phyloP scores from a whole-genome alignment of 2,113 vertebrate genomes.

The Heteronetta atricapilla region DNA sequence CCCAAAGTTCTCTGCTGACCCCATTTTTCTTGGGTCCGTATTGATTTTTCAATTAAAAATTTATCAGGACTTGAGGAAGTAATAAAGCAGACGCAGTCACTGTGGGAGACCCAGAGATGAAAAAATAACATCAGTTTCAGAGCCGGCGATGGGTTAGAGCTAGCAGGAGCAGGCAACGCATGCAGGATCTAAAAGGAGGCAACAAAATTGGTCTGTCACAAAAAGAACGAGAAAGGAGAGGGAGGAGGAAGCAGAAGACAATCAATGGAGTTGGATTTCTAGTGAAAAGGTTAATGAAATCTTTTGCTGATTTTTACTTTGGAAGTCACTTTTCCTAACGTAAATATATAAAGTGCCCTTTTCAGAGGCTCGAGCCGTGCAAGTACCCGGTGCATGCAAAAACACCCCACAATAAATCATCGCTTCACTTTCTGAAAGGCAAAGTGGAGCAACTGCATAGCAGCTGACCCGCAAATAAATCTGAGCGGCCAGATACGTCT shows the following conservation, averaged over 20 bases:
- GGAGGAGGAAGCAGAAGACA: conserved; percentile 17
- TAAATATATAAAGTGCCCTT: conserved; percentile 61
- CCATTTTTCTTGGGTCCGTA: not conserved
- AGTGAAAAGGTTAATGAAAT: conserved; percentile 76
- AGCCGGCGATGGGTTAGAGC: not conserved
- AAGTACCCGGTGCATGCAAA: not conserved
- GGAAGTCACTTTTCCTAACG: conserved; percentile 43
- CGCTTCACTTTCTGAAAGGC: not conserved
- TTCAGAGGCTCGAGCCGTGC: not conserved
- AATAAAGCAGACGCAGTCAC: not conserved
- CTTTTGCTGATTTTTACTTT: conserved; percentile 40
- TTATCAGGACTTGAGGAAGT: not conserved
- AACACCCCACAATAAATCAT: conserved; percentile 22
- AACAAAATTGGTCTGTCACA: not conserved
- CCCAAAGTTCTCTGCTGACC: not conserved
- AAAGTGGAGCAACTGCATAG: not conserved
- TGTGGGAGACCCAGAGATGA: not conserved
- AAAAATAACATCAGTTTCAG: not conserved
- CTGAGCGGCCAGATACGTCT: not conserved
- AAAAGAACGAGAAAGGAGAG: not conserved
- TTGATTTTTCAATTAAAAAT: conserved; percentile 50
- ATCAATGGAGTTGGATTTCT: conserved; percentile 19
- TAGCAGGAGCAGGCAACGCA: not conserved
- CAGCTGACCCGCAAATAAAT: conserved; percentile 52
- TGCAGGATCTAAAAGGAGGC: not conserved